Percentiles rank a stretch among this genome's conserved stretches.
phyloP scores from a whole-genome alignment of 2,797 vertebrate species.

The Betta splendens region DNA sequence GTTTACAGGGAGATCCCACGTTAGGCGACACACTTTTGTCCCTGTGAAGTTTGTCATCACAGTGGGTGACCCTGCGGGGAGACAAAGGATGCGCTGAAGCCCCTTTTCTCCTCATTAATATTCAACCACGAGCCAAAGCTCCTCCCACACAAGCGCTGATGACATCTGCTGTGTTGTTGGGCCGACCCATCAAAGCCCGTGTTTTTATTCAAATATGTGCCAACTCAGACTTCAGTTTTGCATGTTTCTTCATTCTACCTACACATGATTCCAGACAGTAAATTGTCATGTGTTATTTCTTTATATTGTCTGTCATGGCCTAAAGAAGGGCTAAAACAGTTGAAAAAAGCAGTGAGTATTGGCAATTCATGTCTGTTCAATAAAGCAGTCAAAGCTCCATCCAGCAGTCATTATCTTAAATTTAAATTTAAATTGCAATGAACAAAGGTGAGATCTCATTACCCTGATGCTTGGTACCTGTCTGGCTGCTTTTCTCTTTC shows the following conservation, averaged over 20 bases:
- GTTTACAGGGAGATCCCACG: slow-evolving; percentile 27
- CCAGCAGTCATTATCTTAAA: too few species aligned
- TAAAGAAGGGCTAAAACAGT: too few species aligned
- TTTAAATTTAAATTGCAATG: too few species aligned
- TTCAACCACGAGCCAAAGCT: slow-evolving; percentile 44
- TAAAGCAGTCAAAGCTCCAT: too few species aligned
- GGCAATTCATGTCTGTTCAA: too few species aligned
- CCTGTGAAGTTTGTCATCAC: slow-evolving; percentile 57
- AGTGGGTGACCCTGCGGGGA: slow-evolving; percentile 39
- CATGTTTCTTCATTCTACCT: slow-evolving; percentile 18
- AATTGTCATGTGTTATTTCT: too few species aligned
- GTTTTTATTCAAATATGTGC: slow-evolving; percentile 63
- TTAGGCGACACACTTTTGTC: slow-evolving; percentile 63
- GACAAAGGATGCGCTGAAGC: slow-evolving; percentile 57
- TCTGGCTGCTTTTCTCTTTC: background rate
- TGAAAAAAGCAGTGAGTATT: too few species aligned
- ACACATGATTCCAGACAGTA: slow-evolving; percentile 20
- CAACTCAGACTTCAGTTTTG: slow-evolving; percentile 23
- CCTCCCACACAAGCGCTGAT: slow-evolving; percentile 44
- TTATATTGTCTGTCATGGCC: too few species aligned
- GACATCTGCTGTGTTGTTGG: slow-evolving; percentile 67
- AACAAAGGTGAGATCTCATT: too few species aligned
- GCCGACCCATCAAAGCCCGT: slow-evolving; percentile 44
- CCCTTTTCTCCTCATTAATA: slow-evolving; percentile 65
- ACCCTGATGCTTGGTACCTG: too few species aligned